A percentile compares a stretch with the other conserved stretches of the same genome.
phyloP scores from a whole-genome alignment of 2,113 vertebrate species.

The Cyanoramphus novaezelandiae region DNA sequence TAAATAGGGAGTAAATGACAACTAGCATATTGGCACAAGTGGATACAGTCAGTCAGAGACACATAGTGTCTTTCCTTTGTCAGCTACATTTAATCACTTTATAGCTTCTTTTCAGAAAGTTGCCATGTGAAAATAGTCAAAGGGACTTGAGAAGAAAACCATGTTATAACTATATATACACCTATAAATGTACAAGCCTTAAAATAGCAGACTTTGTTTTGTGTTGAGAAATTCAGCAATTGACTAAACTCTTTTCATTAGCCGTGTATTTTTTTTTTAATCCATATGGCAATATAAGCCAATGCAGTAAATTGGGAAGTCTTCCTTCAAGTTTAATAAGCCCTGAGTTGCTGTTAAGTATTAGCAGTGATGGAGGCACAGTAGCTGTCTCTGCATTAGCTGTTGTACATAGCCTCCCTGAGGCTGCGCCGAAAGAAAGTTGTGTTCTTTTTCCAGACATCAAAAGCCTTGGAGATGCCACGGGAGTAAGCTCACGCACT shows the following conservation, averaged over 20 bases:
- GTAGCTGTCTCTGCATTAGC: neutral
- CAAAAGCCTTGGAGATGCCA: neutral
- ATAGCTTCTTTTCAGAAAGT: neutral
- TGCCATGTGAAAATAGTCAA: neutral
- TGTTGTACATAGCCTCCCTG: neutral
- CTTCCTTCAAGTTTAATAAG: neutral
- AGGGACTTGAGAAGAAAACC: neutral
- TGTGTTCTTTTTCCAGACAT: neutral
- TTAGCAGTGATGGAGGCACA: neutral
- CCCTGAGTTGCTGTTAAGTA: neutral
- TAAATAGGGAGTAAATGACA: neutral
- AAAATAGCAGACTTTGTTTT: slow-evolving; percentile 5
- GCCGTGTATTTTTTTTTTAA: neutral
- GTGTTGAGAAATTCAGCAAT: neutral
- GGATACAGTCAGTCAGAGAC: neutral
- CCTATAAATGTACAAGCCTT: neutral
- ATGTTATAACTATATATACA: neutral
- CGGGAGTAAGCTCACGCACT: neutral
- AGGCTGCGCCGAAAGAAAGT: neutral
- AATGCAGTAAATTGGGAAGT: neutral
- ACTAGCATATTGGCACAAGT: neutral
- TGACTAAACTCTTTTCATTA: neutral
- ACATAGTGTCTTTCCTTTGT: neutral
- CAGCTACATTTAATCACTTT: neutral
- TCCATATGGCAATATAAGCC: neutral